These are phyloP conservation scores for Chymomyza costata DNA, from an alignment of 1,140 invertebrate genomes.

Conservation along the genomic window DNA sequence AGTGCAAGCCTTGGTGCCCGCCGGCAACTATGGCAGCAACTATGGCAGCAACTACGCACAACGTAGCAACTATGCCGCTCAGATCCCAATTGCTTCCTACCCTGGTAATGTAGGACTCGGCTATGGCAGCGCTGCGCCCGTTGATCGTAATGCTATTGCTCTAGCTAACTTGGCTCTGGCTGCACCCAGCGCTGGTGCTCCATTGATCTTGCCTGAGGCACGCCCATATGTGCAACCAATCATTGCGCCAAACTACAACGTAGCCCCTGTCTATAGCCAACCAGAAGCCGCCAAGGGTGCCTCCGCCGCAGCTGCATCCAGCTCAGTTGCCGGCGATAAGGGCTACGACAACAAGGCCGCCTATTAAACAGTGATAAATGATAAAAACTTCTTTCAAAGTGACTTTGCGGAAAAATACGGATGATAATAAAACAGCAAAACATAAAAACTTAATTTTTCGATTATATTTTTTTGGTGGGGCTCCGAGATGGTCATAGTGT, in stretches of 20 bases:
- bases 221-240: conserved; percentile 14
- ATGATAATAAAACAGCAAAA: conserved; percentile 41
- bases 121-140: conserved; percentile 34
- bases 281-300: conserved; percentile 50
- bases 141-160: conserved; percentile 46
- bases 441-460: conserved; percentile 24
- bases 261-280: conserved; percentile 7
- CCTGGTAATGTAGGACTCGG: conserved; percentile 13
- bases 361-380: conserved; percentile 53
- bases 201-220: conserved; percentile 42
- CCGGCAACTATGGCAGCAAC: conserved; percentile 30
- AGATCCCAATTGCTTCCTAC: conserved; percentile 28
- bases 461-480: conserved; percentile 5
- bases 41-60: conserved; percentile 17
- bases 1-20: conserved; percentile 49
- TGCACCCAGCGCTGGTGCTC: conserved; percentile 45
- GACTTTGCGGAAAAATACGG: conserved; percentile 31
- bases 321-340: conserved; percentile 44
- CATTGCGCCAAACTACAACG: conserved; percentile 12
- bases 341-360: conserved; percentile 19
- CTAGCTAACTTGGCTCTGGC: conserved; percentile 47
- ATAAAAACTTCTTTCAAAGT: conserved; percentile 4
- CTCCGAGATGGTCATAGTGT: no score
- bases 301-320: conserved; percentile 50
- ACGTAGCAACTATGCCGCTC: conserved; percentile 8